Base-by-base conservation (phyloP, 2,888 invertebrate species). In the Apotomis turbidana region DNA sequence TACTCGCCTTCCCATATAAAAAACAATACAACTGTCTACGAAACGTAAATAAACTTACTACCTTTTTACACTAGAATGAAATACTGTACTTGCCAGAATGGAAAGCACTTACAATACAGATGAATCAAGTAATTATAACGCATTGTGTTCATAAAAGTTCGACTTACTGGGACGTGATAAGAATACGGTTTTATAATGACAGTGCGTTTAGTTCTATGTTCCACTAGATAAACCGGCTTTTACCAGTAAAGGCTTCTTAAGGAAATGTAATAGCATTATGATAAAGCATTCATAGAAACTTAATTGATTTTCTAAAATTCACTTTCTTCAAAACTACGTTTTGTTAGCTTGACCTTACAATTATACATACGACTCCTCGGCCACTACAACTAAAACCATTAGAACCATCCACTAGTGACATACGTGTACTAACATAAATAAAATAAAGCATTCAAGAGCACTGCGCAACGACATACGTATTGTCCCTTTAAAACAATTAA, bases 41-140 rank as follows among this genome's bases (percentile, higher is more conserved):
- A 27, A 44, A 57, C n/a, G 12, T 9, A n/a, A 44, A 55, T 1
- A 1, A 5, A n/a, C 46, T 27, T 46, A 57, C 44, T 5, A 27
- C 27, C 27, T 46, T 57, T 36, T 46, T 55, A 66, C 55, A 4
- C 27, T 3, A 27, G n/a, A 55, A 44, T 10, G n/a, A 12, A 54
- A 12, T 27, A 46, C 46, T 6, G 66, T 55, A 66, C 66, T 66
- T 66, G 66, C 55, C 13, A 68, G 67, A 71, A 71, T 58, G 63
- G 63, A 72, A 70, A 64, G 72, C 72, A 72, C 68, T 72, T 72
- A 66, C 46, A 64, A 55, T 55, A 55, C 64, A 59, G 62, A 72
- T 58, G 72, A 63, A 68, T 72, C 72, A 72, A 68, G 67, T 66
- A 66, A 66, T 68, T 67, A 72, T 72, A 68, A 68, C 51, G 44